Percentiles rank a stretch among this genome's conserved stretches.
phyloP scores from a whole-genome alignment of 2,797 vertebrate species.

The Huso huso region DNA sequence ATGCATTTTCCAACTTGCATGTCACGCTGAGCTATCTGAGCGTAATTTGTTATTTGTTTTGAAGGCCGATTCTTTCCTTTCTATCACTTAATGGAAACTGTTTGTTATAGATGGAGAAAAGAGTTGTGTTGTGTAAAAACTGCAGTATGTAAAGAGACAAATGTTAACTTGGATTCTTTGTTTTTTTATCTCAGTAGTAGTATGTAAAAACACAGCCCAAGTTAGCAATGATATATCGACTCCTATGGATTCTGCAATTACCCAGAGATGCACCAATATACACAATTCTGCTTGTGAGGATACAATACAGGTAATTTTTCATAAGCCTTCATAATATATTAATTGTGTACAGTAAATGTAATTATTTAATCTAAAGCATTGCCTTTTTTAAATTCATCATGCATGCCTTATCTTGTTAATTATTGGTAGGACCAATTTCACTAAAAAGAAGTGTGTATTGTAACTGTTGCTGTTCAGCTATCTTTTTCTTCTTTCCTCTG shows the following conservation, averaged over 20 bases:
- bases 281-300: constrained; percentile 44
- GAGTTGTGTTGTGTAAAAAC: no score
- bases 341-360: neutral
- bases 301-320: constrained; percentile 25
- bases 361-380: no score
- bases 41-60: no score
- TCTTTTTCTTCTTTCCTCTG: constrained; percentile 7
- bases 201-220: constrained; percentile 63
- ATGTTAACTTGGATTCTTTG: constrained; percentile 9
- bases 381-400: no score
- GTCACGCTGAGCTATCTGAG: no score
- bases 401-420: no score
- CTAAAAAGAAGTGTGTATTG: neutral
- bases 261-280: constrained; percentile 58
- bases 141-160: no score
- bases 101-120: no score
- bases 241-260: constrained; percentile 61
- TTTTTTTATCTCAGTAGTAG: constrained; percentile 63
- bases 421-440: neutral
- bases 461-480: neutral
- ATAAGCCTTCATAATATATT: neutral
- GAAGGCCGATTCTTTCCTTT: no score
- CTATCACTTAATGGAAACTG: no score
- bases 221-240: constrained; percentile 59
- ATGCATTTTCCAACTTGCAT: no score